Evolutionary conservation across 2,888 invertebrate genomes (phyloP).

Genomic region (Horisme vitalbata): DNA sequence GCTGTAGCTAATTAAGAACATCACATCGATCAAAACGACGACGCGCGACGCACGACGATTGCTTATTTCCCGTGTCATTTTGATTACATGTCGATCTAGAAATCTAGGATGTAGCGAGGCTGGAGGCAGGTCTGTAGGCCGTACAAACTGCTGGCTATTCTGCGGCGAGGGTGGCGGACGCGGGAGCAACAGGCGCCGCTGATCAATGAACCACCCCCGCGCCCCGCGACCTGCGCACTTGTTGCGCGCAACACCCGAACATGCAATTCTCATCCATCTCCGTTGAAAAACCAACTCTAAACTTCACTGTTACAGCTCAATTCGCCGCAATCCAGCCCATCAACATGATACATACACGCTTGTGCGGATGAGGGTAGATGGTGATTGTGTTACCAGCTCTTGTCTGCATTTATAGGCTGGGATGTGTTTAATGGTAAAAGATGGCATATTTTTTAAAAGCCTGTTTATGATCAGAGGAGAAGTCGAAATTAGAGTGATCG

Average conservation of each 20-base stretch:
- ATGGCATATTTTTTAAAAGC: no score
- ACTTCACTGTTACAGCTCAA: conserved; percentile 9
- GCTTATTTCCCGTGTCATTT: conserved; percentile 46
- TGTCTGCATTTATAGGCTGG: background rate
- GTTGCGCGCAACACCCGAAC: conserved; percentile 68
- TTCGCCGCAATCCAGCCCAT: conserved; percentile 6
- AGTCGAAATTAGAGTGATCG: no score
- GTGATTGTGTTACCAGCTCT: conserved; percentile 9
- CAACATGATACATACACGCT: conserved; percentile 5
- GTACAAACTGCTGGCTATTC: conserved; percentile 8
- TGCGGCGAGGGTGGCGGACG: conserved; percentile 40
- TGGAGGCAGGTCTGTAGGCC: conserved; percentile 37
- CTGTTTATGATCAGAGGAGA: no score
- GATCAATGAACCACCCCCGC: conserved; percentile 68
- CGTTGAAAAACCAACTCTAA: conserved; percentile 17
- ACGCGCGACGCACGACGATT: no score
- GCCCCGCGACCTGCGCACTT: conserved; percentile 67
- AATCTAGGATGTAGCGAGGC: conserved; percentile 18
- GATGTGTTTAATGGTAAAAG: no score
- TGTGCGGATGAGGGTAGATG: conserved; percentile 14
- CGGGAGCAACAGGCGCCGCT: conserved; percentile 75
- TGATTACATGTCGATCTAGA: conserved; percentile 50
- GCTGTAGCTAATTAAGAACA: no score
- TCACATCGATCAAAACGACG: no score
- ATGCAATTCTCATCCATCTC: conserved; percentile 22